Evolutionary conservation across 2,113 vertebrate species (phyloP).

Genomic region (Pedionomus torquatus): DNA sequence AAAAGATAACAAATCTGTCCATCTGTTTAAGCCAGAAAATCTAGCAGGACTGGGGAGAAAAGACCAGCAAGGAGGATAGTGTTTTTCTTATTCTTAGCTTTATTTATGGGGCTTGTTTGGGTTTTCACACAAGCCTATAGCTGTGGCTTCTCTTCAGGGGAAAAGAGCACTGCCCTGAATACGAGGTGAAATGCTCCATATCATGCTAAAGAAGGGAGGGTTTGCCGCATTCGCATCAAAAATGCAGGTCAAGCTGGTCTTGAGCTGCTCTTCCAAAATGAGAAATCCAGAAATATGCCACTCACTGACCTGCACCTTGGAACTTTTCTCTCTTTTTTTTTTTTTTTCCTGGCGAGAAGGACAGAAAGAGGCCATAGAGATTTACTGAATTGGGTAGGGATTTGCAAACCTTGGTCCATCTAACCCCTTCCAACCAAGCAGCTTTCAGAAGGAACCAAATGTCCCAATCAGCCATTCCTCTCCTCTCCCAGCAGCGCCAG

Average conservation of each 20-base stretch:
- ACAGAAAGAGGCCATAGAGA: background rate
- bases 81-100: background rate
- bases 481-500: background rate
- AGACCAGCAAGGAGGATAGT: background rate
- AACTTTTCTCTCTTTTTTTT: background rate
- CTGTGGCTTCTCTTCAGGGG: background rate
- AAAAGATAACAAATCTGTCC: background rate
- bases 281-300: background rate
- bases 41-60: background rate
- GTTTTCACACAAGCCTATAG: background rate
- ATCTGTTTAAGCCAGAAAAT: background rate
- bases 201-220: background rate
- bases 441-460: background rate
- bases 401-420: background rate
- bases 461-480: background rate
- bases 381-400: accelerated
- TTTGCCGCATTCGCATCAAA: background rate
- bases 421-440: background rate
- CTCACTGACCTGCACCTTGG: background rate
- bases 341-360: background rate
- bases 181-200: background rate
- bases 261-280: background rate
- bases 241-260: background rate
- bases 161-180: background rate
- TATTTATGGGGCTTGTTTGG: background rate